Percentiles rank a stretch among this genome's conserved stretches.
Conservation (phyloP, 2,797 vertebrate genomes). For the Austrolebias charrua region DNA sequence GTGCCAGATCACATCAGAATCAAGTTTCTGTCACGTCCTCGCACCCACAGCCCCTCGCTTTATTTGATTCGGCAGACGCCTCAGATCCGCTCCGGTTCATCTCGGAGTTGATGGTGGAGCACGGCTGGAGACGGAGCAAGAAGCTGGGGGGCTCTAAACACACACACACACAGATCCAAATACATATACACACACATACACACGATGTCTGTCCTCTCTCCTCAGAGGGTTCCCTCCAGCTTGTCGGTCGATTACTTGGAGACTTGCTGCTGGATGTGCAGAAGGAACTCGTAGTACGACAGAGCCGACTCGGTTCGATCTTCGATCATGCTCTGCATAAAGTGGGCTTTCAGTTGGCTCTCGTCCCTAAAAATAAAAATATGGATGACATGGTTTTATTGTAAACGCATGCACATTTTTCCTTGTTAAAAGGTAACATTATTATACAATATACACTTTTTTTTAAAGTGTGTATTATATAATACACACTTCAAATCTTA, state of each 20-base stretch:
- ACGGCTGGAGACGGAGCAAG: conserved; percentile 40
- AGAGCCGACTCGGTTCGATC: conserved; percentile 96
- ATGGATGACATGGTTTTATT: neutral
- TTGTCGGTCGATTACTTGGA: conserved; percentile 83
- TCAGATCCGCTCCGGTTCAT: conserved; percentile 25
- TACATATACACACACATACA: conserved; percentile 27
- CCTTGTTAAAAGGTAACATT: too few species aligned
- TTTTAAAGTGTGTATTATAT: too few species aligned
- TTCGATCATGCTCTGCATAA: conserved; percentile 97
- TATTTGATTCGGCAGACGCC: conserved; percentile 40
- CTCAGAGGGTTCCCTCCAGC: conserved; percentile 16
- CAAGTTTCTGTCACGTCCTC: conserved; percentile 19
- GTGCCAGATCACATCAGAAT: conserved; percentile 43
- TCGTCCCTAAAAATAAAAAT: conserved; percentile 82
- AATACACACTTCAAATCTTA: too few species aligned
- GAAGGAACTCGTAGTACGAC: conserved; percentile 97
- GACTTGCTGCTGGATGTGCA: conserved; percentile 96
- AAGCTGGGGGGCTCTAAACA: conserved; percentile 27
- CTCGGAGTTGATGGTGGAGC: conserved; percentile 38
- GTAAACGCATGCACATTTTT: too few species aligned
- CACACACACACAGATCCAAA: conserved; percentile 5
- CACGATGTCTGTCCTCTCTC: conserved; percentile 19
- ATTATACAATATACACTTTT: too few species aligned
- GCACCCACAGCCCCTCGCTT: conserved; percentile 5
- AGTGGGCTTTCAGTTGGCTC: conserved; percentile 87